Evolutionary conservation across 2,888 invertebrate genomes (phyloP).

Genomic region (Ernsta delagoae): DNA sequence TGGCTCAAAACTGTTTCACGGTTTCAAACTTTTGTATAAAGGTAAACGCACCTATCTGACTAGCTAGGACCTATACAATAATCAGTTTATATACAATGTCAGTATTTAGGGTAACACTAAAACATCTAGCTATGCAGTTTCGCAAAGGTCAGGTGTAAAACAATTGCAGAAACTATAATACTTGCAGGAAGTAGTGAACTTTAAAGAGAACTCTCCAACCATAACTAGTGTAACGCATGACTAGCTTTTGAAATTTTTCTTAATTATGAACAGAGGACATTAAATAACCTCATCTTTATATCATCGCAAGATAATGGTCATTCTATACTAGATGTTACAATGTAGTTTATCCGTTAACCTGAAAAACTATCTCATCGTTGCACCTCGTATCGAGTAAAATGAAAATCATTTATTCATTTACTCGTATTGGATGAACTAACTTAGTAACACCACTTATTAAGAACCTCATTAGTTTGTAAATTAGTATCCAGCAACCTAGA

Average conservation of each 20-base stretch:
- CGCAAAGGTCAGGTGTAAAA: slow-evolving; percentile 58
- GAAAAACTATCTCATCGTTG: too few relatives aligned
- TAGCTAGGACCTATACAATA: slow-evolving; percentile 11
- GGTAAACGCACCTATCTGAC: neutral
- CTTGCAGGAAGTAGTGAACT: slow-evolving; percentile 63
- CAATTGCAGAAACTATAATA: slow-evolving; percentile 45
- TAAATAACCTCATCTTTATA: neutral
- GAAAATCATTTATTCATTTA: slow-evolving; percentile 20
- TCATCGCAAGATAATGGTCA: neutral
- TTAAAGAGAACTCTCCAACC: slow-evolving; percentile 62
- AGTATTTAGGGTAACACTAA: slow-evolving; percentile 47
- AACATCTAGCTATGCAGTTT: slow-evolving; percentile 41
- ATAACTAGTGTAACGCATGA: slow-evolving; percentile 62
- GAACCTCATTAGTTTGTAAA: slow-evolving; percentile 17
- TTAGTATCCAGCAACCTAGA: slow-evolving; percentile 27
- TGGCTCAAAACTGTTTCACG: slow-evolving; percentile 12
- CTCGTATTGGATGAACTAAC: slow-evolving; percentile 15
- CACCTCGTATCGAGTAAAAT: too few relatives aligned
- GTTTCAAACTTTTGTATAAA: neutral
- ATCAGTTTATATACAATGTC: slow-evolving; percentile 24
- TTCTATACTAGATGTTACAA: neutral
- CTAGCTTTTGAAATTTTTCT: slow-evolving; percentile 56
- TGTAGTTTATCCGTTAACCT: too few relatives aligned
- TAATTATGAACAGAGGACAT: slow-evolving; percentile 46
- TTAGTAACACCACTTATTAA: slow-evolving; percentile 22